Conservation (phyloP, 2,888 invertebrate genomes). For the Cantharis flavilabris region DNA sequence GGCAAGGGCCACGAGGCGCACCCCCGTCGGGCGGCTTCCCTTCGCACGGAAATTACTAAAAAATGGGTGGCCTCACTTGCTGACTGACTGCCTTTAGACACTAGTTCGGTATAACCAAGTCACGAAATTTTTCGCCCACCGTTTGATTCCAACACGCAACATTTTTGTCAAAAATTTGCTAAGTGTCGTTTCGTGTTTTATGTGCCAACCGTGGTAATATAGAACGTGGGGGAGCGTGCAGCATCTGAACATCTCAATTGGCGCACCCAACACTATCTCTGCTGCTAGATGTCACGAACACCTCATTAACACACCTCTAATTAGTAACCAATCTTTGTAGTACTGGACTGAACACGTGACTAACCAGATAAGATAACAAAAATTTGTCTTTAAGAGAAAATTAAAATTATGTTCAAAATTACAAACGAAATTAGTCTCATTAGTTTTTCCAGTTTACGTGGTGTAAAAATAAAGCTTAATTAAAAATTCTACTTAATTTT, state of each 20-base stretch:
- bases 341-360: constrained; percentile 29
- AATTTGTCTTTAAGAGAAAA: constrained; percentile 30
- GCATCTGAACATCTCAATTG: constrained; percentile 29
- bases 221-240: constrained; percentile 9
- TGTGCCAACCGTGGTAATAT: background rate
- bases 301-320: constrained; percentile 43
- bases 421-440: background rate
- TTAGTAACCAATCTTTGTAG: constrained; percentile 38
- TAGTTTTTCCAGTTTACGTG: background rate
- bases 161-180: constrained; percentile 17
- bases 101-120: constrained; percentile 24
- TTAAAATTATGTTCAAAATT: background rate
- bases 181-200: constrained; percentile 8
- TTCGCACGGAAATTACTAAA: constrained; percentile 47
- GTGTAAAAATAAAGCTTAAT: background rate
- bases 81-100: constrained; percentile 31
- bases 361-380: constrained; percentile 34
- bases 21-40: constrained; percentile 42
- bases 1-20: constrained; percentile 42
- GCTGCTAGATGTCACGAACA: constrained; percentile 37
- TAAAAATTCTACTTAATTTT: background rate
- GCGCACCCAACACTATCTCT: constrained; percentile 22
- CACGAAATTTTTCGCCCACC: constrained; percentile 28
- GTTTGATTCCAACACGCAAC: constrained; percentile 26
- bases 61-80: constrained; percentile 47